Evolutionary conservation across 2,888 invertebrate species (phyloP).

Genomic region (Agriopis aurantiaria): DNA sequence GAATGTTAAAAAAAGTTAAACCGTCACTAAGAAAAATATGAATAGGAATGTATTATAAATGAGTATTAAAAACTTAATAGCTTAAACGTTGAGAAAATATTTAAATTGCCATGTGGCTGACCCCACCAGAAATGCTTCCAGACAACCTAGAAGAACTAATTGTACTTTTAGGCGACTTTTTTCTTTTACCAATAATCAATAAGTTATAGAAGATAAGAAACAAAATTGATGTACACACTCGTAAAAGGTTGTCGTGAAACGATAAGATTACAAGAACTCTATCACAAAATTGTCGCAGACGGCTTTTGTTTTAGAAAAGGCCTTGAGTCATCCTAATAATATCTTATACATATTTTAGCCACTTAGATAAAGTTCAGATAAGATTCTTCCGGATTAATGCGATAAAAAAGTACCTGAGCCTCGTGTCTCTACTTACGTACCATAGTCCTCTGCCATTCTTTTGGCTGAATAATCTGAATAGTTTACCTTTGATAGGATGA

Average conservation of each 20-base stretch:
- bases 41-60: no score
- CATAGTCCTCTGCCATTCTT: not conserved
- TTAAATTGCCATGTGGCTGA: no score
- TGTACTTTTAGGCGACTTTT: not conserved
- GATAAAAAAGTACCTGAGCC: constrained; percentile 5
- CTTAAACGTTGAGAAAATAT: no score
- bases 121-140: no score
- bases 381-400: constrained; percentile 10
- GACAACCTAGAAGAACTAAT: no score
- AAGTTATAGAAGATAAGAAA: constrained; percentile 9
- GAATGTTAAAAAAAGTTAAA: no score
- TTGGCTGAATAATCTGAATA: not conserved
- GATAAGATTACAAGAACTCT: constrained; percentile 22
- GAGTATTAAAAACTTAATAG: no score
- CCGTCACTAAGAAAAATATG: no score
- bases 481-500: not conserved
- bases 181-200: not conserved
- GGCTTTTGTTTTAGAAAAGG: constrained; percentile 16
- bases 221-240: constrained; percentile 12
- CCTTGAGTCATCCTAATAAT: constrained; percentile 21
- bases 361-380: constrained; percentile 22
- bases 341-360: constrained; percentile 16
- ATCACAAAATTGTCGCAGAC: constrained; percentile 23
- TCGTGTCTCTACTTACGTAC: not conserved
- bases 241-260: not conserved